Evolutionary conservation across 53 echinoderm and acorn worm species (phyloP).

Genomic region (Stichopus horrens): DNA sequence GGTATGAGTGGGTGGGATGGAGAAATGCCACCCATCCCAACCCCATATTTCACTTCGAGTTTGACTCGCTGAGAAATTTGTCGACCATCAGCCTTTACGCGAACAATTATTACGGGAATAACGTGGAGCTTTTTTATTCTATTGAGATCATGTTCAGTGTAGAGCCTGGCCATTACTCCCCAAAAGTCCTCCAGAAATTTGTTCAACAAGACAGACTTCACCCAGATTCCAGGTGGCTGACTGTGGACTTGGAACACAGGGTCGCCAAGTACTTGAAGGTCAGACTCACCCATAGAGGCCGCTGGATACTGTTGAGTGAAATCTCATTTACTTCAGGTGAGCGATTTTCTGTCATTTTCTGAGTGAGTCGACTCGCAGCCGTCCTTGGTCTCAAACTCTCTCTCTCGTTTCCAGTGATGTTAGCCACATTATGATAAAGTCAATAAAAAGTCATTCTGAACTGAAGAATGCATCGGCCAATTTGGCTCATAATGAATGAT

Average conservation of each 20-base stretch:
- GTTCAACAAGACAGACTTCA: slow-evolving; percentile 67
- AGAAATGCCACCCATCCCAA: slow-evolving; percentile 66
- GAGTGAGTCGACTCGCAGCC: too few relatives aligned
- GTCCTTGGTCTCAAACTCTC: too few relatives aligned
- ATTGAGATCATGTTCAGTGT: slow-evolving; percentile 73
- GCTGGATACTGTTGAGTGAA: slow-evolving; percentile 90
- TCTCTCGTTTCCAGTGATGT: too few relatives aligned
- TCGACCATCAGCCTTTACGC: slow-evolving; percentile 70
- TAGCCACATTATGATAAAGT: too few relatives aligned
- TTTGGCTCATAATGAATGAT: too few relatives aligned
- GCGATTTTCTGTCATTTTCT: neutral
- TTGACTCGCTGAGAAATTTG: slow-evolving; percentile 89
- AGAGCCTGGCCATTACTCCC: slow-evolving; percentile 73
- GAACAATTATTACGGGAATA: slow-evolving; percentile 84
- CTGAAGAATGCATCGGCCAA: too few relatives aligned
- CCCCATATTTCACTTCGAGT: slow-evolving; percentile 72
- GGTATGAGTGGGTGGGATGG: slow-evolving; percentile 96
- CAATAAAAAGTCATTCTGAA: too few relatives aligned
- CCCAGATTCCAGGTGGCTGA: slow-evolving; percentile 76
- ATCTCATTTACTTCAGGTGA: slow-evolving; percentile 86
- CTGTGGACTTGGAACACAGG: slow-evolving; percentile 71
- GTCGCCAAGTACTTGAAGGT: slow-evolving; percentile 85
- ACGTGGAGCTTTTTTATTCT: slow-evolving; percentile 73
- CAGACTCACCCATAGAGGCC: slow-evolving; percentile 62
- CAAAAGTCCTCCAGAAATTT: slow-evolving; percentile 50